These are phyloP conservation scores for Chrysina gloriosa DNA, from an alignment of 2,888 invertebrate species.

Conservation along the genomic window DNA sequence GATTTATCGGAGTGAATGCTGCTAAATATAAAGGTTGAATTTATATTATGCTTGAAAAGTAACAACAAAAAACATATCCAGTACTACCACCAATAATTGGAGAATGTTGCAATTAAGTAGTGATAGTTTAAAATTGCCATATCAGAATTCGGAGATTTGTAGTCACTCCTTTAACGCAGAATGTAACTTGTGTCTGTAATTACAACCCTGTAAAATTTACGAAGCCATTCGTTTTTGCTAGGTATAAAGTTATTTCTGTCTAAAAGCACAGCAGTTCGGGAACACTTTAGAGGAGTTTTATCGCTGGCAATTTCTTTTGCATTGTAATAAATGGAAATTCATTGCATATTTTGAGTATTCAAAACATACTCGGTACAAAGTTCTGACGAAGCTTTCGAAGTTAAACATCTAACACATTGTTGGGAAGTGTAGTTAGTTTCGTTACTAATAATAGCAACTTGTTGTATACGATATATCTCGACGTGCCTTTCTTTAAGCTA, in stretches of 20 bases:
- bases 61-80: too few relatives aligned
- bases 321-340: background rate
- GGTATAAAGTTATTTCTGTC: background rate
- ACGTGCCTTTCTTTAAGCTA: too few relatives aligned
- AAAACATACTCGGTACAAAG: background rate
- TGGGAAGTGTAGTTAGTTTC: background rate
- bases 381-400: background rate
- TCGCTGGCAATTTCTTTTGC: background rate
- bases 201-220: background rate
- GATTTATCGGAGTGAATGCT: too few relatives aligned
- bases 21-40: too few relatives aligned
- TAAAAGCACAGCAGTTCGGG: background rate
- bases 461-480: background rate
- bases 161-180: too few relatives aligned
- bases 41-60: too few relatives aligned
- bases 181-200: background rate
- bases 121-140: too few relatives aligned
- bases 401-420: background rate
- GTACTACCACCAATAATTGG: too few relatives aligned
- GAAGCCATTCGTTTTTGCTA: background rate
- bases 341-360: constrained; percentile 3
- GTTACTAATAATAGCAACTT: background rate
- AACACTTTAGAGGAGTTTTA: constrained; percentile 11
- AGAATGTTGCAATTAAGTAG: too few relatives aligned
- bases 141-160: too few relatives aligned